Base-by-base conservation (phyloP, 2,113 vertebrate species). In the Siniperca knerii region DNA sequence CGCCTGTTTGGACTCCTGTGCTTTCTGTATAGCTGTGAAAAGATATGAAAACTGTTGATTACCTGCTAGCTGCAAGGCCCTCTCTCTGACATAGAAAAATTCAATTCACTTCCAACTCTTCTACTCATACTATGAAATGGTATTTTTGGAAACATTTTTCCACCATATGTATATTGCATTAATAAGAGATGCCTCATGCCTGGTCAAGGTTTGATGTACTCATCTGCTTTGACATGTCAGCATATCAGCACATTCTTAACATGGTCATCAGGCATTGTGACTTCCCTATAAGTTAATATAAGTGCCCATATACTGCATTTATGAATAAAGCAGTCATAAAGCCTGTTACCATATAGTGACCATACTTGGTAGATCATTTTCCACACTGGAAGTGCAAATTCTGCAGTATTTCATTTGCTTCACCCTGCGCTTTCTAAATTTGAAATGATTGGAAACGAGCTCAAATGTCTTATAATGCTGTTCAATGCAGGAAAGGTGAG, bases 11-110 rank as follows among this genome's bases (percentile, higher is more conserved):
- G 83, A 72, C 67, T 80, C 57, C 68, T 79, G 72, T 72, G 74
- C 73, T 81, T 85, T 35, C 76, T 81, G 46, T 70, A 35, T 60
- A 67, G 65, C 71, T 87, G 76, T 74, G 52, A 75, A 75, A 44
- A 86, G 66, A 85, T 66, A 57, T 16, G 2, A 77, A 16, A 86
- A 69, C 58, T 77, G 80, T 82, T 86, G 78, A 86, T 86, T 82
- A 76, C 55, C 61, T 76, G 73, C 65, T 48, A 18, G 67, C 83
- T 75, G 75, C 74, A 23, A 33, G 44, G 50, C 58, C 35, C 21
- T 79, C 42, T 78, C 52, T 55, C 0, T 52, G 23, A 46, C 54
- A 23, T 46, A 25, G 67, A 85, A 58, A 71, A 78, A 81, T 84
- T 21, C 29, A 65, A 84, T 65, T 57, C 16, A 42, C 33, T 69